Base-by-base conservation (phyloP, 2,888 invertebrate species). In the Cylindroiulus punctatus region DNA sequence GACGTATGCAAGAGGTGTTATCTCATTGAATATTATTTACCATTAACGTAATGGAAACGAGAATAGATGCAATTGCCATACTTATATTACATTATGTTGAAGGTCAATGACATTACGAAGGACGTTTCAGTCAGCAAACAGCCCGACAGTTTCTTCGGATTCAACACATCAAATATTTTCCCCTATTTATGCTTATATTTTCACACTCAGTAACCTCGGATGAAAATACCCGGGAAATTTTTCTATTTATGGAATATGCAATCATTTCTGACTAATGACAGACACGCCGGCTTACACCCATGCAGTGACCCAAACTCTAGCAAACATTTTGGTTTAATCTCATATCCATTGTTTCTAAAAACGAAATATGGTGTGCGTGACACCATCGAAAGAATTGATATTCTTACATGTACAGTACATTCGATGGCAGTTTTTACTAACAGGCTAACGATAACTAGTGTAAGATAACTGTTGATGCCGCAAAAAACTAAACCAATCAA, bases 11-110 rank as follows among this genome's bases (percentile, higher is more conserved):
- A n/a, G 57, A 22, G 57, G 57, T 47, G 57, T 8, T 22, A 22
- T 57, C 57, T 57, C 57, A 57, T 57, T 57, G 57, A 57, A 57
- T 57, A 57, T 57, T 57, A 57, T 57, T 57, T n/a, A 57, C 22
- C 57, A 22, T 57, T 57, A 22, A 57, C 22, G 57, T n/a, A 57
- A 57, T 57, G 57, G 57, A 57, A 22, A 57, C 57, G 57, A 47
- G 47, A 47, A 47, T 47, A 19, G 47, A 47, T 47, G n/a, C 57
- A 57, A 57, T 57, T 57, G 57, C 57, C 57, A 57, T 57, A 57
- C 57, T 57, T 57, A n/a, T n/a, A n/a, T n/a, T n/a, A n/a, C 57
- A 57, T 57, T 57, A 57, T 57, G n/a, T 22, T 57, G 57, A 22
- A 57, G 57, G 57, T 57, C 57, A 57, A 57, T 57, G 57, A 57